Percentiles rank a stretch among this genome's conserved stretches.
Evolutionary conservation across 2,113 vertebrate genomes (phyloP).

Genomic region (Microcebus ravelobensis): DNA sequence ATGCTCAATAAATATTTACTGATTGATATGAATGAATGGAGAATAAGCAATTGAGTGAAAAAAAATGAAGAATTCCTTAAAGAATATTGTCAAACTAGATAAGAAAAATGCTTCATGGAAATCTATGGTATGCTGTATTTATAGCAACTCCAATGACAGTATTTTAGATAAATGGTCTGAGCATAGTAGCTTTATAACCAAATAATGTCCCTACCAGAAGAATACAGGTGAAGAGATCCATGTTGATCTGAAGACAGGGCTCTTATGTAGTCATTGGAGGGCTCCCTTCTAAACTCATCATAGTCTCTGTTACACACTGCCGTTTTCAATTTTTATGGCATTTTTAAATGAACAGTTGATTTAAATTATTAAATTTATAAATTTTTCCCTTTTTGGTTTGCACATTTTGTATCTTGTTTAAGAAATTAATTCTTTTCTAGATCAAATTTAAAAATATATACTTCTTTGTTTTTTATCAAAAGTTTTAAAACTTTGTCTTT

Average conservation of each 20-base stretch:
- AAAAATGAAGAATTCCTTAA: background rate
- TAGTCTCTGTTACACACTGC: background rate
- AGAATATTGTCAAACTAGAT: background rate
- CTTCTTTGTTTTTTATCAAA: conserved; percentile 6
- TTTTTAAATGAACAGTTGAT: background rate
- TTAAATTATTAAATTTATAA: conserved; percentile 6
- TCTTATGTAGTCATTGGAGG: background rate
- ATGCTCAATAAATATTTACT: background rate
- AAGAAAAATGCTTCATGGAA: background rate
- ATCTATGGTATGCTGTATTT: background rate
- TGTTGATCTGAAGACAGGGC: background rate
- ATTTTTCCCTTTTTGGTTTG: background rate
- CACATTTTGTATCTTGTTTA: background rate
- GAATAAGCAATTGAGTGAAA: background rate
- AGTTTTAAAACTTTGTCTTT: background rate
- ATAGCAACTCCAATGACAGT: background rate
- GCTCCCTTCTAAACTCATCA: background rate
- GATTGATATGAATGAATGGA: background rate
- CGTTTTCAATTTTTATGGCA: background rate
- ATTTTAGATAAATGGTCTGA: background rate
- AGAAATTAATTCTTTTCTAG: background rate
- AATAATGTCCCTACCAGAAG: background rate
- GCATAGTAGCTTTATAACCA: background rate
- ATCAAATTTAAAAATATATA: background rate
- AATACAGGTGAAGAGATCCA: background rate